These are phyloP conservation scores for Physeter macrocephalus DNA, from an alignment of 2,113 vertebrate genomes.

Conservation along the genomic window DNA sequence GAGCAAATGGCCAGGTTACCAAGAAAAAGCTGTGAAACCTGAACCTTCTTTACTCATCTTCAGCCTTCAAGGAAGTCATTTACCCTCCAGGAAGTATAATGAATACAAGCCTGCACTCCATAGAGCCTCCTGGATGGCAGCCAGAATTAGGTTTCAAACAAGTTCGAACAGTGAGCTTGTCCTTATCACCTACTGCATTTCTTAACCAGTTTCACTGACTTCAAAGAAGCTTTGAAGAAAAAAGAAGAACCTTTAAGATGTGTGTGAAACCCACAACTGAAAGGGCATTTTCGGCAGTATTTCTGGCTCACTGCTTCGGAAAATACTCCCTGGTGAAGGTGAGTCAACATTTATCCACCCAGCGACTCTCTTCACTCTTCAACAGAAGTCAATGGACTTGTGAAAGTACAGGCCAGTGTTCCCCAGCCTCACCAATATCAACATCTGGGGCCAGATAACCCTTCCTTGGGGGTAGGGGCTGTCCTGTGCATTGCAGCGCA, in stretches of 20 bases:
- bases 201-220: conserved; percentile 39
- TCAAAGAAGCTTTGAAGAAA: conserved; percentile 50
- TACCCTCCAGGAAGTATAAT: background rate
- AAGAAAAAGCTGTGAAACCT: background rate
- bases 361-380: background rate
- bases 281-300: background rate
- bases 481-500: background rate
- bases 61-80: background rate
- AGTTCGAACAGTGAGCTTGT: background rate
- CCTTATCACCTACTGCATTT: background rate
- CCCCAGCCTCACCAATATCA: background rate
- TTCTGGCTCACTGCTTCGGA: conserved; percentile 37
- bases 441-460: background rate
- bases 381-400: background rate
- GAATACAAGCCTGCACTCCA: background rate
- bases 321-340: conserved; percentile 1
- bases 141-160: background rate
- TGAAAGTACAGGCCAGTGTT: background rate
- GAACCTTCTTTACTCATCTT: background rate
- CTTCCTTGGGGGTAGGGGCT: background rate
- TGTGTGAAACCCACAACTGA: conserved; percentile 5
- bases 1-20: background rate
- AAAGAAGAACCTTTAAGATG: background rate
- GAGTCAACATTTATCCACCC: background rate
- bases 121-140: background rate